Evolutionary conservation across 2,888 invertebrate species (phyloP), one percentile per base, ranked within the genome.

Genomic region (Euclidia mi): DNA sequence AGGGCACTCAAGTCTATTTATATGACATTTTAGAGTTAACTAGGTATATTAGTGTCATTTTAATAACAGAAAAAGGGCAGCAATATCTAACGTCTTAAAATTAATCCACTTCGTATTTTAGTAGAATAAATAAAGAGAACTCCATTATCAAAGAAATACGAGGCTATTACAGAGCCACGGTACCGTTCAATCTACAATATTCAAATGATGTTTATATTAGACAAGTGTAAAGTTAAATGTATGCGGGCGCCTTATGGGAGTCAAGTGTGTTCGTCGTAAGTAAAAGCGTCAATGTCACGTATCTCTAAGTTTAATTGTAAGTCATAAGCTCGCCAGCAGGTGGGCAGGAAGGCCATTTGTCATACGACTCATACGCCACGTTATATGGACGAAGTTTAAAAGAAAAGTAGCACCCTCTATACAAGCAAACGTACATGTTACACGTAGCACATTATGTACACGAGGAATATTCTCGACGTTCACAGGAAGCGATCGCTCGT

Each of bases 401-500:
- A 65, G 46, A 42, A 58, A 42, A 59, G 45, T 43, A 57, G 58
- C 60, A 46, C 53, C 46, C 57, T 62, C 12, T 40, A 38, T 45
- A 41, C 32, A 18, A 44, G 17, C 20, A 31, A 51, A 50, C 56
- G 14, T 46, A 61, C 40, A 40, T 44, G 38, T 44, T 51, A 2
- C 11, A 14, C 25, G 17, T 41, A 12, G n/a, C 35, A 15, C 47
- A 18, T n/a, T 25, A 25, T 7, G 0, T 32, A 48, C 7, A 32
- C 41, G 12, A 49, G 74, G 62, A 70, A 74, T 80, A 74, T 77
- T 78, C 68, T 65, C 65, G 72, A 76, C 50, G 62, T 47, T 55
- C 73, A 75, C 84, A 84, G 84, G 85, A 85, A 84, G 82, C 82
- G 76, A 82, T 77, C 72, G 76, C 34, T 84, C 84, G 81, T 85